Evolutionary conservation across 2,888 invertebrate species (phyloP).

Genomic region (Smittia sp.): DNA sequence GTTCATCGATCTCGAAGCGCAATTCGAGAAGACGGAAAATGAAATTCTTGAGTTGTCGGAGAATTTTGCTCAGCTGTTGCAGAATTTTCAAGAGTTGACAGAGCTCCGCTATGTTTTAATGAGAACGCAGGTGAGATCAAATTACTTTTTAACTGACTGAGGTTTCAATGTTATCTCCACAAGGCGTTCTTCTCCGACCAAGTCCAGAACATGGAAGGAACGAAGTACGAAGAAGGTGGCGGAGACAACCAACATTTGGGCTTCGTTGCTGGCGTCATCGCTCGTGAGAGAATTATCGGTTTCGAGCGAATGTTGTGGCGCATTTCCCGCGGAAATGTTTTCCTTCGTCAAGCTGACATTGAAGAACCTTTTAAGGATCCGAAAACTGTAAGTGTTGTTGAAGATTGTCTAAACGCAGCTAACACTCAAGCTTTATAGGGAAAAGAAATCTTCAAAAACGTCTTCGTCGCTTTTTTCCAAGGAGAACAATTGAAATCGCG

Average conservation of each 20-base stretch:
- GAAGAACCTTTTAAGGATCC: constrained; percentile 72
- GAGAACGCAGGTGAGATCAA: constrained; percentile 69
- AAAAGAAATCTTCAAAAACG: constrained; percentile 73
- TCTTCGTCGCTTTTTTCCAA: constrained; percentile 79
- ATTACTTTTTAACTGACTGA: not conserved
- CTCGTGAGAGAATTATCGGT: constrained; percentile 73
- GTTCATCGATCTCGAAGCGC: constrained; percentile 75
- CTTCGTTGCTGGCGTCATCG: constrained; percentile 83
- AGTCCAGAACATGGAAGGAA: constrained; percentile 49
- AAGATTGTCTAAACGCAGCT: too few relatives aligned
- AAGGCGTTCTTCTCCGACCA: constrained; percentile 50
- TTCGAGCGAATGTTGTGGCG: constrained; percentile 88
- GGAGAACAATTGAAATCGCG: constrained; percentile 80
- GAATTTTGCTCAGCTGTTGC: constrained; percentile 87
- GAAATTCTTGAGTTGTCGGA: constrained; percentile 91
- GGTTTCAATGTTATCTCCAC: not conserved
- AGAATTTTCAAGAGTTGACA: constrained; percentile 86
- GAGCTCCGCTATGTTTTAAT: constrained; percentile 88
- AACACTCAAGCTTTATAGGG: constrained; percentile 57
- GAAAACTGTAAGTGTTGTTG: constrained; percentile 53
- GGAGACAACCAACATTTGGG: constrained; percentile 56
- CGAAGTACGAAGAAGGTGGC: constrained; percentile 61
- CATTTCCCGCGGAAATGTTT: constrained; percentile 82
- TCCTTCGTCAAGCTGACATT: constrained; percentile 75
- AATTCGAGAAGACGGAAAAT: constrained; percentile 92